Conservation (phyloP, 2,888 invertebrate genomes). For the Limnephilus auricula region DNA sequence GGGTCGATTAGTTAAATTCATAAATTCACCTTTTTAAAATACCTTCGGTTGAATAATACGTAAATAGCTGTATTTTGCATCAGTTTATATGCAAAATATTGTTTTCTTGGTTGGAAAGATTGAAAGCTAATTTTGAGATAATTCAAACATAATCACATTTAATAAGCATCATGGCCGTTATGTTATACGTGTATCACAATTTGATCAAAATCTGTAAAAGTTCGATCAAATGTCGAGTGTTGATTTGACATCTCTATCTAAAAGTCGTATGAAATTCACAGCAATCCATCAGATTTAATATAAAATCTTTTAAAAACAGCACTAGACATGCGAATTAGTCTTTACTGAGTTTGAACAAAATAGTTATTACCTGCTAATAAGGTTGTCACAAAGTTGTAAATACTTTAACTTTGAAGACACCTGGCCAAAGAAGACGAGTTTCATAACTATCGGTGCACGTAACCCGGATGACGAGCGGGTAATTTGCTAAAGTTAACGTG, state of each 20-base stretch:
- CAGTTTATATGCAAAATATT: no score
- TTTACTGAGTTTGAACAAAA: neutral
- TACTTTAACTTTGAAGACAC: conserved; percentile 43
- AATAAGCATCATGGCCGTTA: no score
- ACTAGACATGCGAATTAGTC: neutral
- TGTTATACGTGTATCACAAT: no score
- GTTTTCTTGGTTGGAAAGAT: no score
- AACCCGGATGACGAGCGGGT: conserved; percentile 60
- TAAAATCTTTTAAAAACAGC: neutral
- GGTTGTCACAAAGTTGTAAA: conserved; percentile 49
- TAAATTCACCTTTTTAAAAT: neutral
- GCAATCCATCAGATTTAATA: neutral
- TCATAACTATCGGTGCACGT: conserved; percentile 58
- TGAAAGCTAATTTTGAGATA: no score
- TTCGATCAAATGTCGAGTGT: no score
- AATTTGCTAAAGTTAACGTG: conserved; percentile 58
- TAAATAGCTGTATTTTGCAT: neutral
- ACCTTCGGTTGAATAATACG: neutral
- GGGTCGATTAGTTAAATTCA: no score
- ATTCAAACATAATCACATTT: no score
- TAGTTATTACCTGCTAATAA: conserved; percentile 27
- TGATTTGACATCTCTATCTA: no score
- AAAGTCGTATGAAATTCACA: neutral
- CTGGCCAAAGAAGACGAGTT: conserved; percentile 52
- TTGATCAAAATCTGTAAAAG: no score